These are phyloP conservation scores for Ciconia maguari DNA, from an alignment of 2,113 vertebrate genomes.

Conservation along the genomic window DNA sequence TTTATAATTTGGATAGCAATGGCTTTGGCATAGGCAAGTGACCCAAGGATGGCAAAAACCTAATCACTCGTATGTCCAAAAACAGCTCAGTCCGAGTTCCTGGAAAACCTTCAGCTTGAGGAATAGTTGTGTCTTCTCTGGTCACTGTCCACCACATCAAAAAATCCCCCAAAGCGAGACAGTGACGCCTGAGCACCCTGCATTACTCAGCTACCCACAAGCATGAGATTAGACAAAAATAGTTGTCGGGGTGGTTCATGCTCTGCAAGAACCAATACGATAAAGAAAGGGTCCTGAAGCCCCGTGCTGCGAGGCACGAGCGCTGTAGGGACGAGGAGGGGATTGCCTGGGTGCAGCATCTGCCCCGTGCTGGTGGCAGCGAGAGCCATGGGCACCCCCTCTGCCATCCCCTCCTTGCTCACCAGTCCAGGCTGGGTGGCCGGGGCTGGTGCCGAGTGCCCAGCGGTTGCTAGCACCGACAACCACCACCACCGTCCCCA, in stretches of 20 bases:
- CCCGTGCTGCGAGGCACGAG: neutral
- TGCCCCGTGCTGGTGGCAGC: fast-evolving
- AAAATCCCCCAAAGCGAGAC: neutral
- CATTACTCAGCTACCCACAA: neutral
- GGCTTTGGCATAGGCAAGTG: neutral
- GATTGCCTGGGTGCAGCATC: neutral
- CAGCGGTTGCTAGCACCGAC: neutral
- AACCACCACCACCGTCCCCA: neutral
- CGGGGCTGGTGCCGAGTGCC: fast-evolving
- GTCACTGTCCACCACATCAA: neutral
- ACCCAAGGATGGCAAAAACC: neutral
- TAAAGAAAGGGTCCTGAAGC: neutral
- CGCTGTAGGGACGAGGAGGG: neutral
- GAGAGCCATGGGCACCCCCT: neutral
- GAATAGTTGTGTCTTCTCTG: neutral
- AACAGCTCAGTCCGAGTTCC: neutral
- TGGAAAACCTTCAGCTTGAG: neutral
- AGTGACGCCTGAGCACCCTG: neutral
- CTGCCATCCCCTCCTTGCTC: neutral
- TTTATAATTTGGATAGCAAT: neutral
- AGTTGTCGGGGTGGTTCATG: neutral
- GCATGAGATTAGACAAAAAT: neutral
- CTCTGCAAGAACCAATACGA: fast-evolving
- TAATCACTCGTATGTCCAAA: neutral
- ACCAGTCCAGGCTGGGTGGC: neutral